Base-by-base conservation (phyloP, 35 echinoderm and acorn worm genomes). In the Lytechinus pictus region DNA sequence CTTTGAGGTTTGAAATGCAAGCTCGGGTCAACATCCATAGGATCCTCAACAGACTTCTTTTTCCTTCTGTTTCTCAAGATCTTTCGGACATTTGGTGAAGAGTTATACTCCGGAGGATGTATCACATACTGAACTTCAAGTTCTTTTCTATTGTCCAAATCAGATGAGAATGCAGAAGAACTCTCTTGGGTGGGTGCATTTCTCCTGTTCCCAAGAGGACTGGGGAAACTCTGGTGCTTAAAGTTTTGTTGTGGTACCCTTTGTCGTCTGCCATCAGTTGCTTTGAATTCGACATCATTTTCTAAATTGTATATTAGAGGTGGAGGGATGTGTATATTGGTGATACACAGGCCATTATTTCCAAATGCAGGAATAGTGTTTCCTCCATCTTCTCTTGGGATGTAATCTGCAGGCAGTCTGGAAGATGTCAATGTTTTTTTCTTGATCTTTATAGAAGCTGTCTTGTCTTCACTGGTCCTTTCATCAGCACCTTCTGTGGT, bases 301-400 rank as follows among this genome's bases (percentile, higher is more conserved):
- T 95, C 57, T 24, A 95, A 91, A 96, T 97, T 99, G 53, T 97
- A 99, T 66, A 93, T 95, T 92, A 99, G 79, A 86, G 98, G 96
- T 27, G 98, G 98, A 95, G 98, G 98, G 61, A 97, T 95, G 86
- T 96, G 94, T 14, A 95, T 99, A 91, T 99, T 97, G 53, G 55
- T 97, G 12, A 99, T 93, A 94, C 96, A 54, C 28, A 93, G 21
- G 27, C 94, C 96, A 95, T 94, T 54, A 94, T 13, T 33, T 44
- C 52, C 88, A 52, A 51, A 54, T 52, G 28, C 88, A 90, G 88
- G 52, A 52, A 13, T 7, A 29, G n/a, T 79, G 66, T 16, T 14
- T 79, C 14, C 61, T 71, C n/a, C 66, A n/a, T 79, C n/a, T 79
- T 79, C 66, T 79, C 19, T 79, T 14, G n/a, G 66, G 21, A 24